Evolutionary conservation across 2,113 vertebrate species (phyloP).

Genomic region (Sylvia atricapilla): DNA sequence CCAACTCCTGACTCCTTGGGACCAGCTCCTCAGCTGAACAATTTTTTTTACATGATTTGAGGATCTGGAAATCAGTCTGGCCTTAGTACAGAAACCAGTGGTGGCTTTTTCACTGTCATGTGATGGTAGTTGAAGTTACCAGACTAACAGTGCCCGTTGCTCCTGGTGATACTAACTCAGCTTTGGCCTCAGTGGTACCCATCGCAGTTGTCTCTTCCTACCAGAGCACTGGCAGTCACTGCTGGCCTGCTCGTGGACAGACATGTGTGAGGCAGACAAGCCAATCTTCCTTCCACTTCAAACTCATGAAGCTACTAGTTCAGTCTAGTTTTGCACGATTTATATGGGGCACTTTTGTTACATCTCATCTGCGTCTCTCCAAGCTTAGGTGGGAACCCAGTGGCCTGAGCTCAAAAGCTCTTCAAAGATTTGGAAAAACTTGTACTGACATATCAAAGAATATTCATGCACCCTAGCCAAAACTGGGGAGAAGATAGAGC

Average conservation of each 20-base stretch:
- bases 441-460: neutral
- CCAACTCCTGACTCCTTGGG: neutral
- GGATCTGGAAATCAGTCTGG: neutral
- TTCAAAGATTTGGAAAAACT: neutral
- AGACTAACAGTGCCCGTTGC: neutral
- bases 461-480: accelerated
- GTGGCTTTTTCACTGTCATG: neutral
- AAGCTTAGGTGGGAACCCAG: neutral
- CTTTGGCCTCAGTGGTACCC: neutral
- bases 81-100: neutral
- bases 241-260: neutral
- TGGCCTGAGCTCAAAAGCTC: neutral
- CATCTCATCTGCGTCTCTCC: accelerated
- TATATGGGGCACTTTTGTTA: neutral
- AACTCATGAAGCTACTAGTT: neutral
- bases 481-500: neutral
- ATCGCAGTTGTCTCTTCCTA: neutral
- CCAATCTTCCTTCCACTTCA: neutral
- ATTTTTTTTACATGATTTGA: neutral
- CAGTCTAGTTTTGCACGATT: neutral
- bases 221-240: neutral
- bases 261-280: neutral
- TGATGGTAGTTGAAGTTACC: neutral
- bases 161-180: neutral
- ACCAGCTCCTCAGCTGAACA: neutral